A percentile compares a stretch with the other conserved stretches of the same genome.
Conservation (phyloP, 2,888 invertebrate species). For the Eueremaeus valkanovi region DNA sequence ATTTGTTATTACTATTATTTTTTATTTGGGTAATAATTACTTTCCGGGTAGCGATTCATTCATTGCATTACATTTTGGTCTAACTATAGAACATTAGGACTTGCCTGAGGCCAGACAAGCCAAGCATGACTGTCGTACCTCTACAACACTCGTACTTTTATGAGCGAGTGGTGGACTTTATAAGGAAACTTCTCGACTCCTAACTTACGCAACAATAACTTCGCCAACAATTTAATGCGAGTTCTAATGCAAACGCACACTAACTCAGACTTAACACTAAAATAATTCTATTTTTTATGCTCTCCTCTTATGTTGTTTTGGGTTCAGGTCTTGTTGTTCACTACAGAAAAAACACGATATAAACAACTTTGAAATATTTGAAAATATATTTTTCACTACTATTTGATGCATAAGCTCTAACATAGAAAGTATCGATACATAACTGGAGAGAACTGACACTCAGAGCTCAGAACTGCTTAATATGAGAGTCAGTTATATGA, state of each 20-base stretch:
- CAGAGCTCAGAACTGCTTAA: too few relatives aligned
- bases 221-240: not conserved
- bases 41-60: slow-evolving; percentile 12
- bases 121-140: slow-evolving; percentile 22
- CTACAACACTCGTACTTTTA: not conserved
- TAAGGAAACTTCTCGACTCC: slow-evolving; percentile 12
- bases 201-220: slow-evolving; percentile 19
- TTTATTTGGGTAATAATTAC: not conserved
- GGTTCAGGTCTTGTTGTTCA: not conserved
- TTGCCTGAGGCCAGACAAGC: slow-evolving; percentile 10
- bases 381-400: not conserved
- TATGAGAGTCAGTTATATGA: not conserved
- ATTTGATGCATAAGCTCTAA: not conserved
- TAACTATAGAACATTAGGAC: slow-evolving; percentile 31
- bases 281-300: not conserved
- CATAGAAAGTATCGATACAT: not conserved
- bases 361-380: not conserved
- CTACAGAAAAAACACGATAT: not conserved
- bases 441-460: not conserved
- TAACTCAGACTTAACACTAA: not conserved
- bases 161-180: not conserved
- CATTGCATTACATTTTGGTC: slow-evolving; percentile 10
- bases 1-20: too few relatives aligned
- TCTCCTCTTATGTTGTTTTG: not conserved
- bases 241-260: not conserved